phyloP scores from a whole-genome alignment of 2,888 invertebrate species.

The Caenorhabditis auriculariae region DNA sequence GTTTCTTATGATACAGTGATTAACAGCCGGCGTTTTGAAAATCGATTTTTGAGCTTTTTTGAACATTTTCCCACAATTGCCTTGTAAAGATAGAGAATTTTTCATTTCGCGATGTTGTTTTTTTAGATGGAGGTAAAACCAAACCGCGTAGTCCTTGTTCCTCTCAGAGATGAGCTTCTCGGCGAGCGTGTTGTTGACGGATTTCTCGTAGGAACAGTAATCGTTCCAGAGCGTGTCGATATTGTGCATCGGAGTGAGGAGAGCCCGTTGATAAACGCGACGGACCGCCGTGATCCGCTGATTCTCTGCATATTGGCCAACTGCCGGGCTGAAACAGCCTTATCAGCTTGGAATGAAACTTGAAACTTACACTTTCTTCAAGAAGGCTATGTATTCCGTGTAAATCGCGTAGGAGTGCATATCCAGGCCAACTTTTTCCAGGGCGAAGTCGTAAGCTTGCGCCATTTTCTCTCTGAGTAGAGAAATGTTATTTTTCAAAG shows the following conservation, averaged over 20 bases:
- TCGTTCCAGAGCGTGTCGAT: conserved; percentile 92
- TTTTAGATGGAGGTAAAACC: background rate
- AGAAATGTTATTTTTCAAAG: background rate
- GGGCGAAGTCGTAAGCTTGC: conserved; percentile 96
- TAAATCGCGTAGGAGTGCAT: conserved; percentile 94
- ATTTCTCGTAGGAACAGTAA: conserved; percentile 88
- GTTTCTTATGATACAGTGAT: no score
- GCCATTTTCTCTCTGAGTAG: conserved; percentile 91
- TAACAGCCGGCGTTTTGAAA: no score
- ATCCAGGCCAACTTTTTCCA: conserved; percentile 98
- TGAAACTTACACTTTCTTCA: conserved; percentile 69
- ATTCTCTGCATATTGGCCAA: conserved; percentile 98
- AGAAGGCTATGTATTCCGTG: conserved; percentile 94
- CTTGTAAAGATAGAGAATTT: background rate
- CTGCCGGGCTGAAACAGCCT: conserved; percentile 75
- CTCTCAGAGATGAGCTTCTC: conserved; percentile 97
- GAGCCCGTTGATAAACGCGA: conserved; percentile 92
- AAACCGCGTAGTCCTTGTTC: conserved; percentile 79
- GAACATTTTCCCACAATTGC: background rate
- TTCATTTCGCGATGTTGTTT: background rate
- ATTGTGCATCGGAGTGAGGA: conserved; percentile 92
- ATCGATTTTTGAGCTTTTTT: no score
- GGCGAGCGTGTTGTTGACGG: conserved; percentile 83
- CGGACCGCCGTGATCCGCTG: conserved; percentile 97
- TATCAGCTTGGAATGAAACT: background rate